Percentiles rank a stretch among this genome's conserved stretches.
Conservation (phyloP, 2,113 vertebrate species). For the Pao palembangensis region DNA sequence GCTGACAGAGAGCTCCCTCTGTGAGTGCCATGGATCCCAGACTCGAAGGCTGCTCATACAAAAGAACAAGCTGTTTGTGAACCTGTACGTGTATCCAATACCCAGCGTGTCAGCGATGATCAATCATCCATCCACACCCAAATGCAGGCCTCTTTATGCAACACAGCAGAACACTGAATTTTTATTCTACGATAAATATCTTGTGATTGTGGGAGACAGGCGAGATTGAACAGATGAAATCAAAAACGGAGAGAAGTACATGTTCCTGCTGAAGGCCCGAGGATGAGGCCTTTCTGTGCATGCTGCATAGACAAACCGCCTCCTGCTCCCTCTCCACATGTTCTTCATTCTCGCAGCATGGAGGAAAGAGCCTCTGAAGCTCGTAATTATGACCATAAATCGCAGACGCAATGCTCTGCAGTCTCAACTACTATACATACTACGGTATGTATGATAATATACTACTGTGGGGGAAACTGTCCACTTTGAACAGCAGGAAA, state of each 20-base stretch:
- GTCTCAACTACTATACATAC: too few species aligned
- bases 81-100: too few species aligned
- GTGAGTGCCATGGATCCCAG: conserved; percentile 97
- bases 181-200: too few species aligned
- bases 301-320: not conserved
- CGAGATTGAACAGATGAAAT: too few species aligned
- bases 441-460: too few species aligned
- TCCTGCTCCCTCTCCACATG: not conserved
- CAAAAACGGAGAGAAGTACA: not conserved
- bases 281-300: conserved; percentile 6
- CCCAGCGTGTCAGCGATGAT: too few species aligned
- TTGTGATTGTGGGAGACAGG: too few species aligned
- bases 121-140: too few species aligned
- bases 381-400: conserved; percentile 63
- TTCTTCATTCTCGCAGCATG: conserved; percentile 44
- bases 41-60: conserved; percentile 82
- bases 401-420: conserved; percentile 15
- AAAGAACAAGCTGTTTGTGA: not conserved
- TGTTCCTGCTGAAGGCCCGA: conserved; percentile 4
- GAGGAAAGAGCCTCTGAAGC: conserved; percentile 49
- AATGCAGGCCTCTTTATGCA: too few species aligned
- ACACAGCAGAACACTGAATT: too few species aligned
- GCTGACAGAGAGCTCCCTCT: conserved; percentile 93
- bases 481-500: conserved; percentile 11
- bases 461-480: too few species aligned